phyloP scores from a whole-genome alignment of 2,797 vertebrate genomes.

The Anomalospiza imberbis region DNA sequence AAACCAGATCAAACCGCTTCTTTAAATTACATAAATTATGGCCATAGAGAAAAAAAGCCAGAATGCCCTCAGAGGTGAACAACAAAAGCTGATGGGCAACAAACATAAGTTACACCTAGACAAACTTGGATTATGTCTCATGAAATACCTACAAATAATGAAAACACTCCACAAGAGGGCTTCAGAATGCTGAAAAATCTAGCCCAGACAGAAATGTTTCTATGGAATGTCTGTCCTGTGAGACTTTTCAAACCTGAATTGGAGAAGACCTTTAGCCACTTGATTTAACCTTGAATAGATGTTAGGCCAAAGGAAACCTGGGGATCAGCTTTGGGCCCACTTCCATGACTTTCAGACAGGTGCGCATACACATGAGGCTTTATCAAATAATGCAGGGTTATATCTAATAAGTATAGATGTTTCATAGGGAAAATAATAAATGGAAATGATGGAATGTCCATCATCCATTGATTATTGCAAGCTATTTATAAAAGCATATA shows the following conservation, averaged over 20 bases:
- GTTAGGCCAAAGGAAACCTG: not conserved
- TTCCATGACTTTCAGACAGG: not conserved
- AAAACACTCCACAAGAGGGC: not conserved
- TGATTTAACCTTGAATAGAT: not conserved
- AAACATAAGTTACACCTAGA: not conserved
- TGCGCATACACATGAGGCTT: not conserved
- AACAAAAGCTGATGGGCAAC: not conserved
- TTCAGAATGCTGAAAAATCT: not conserved
- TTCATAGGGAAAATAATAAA: not conserved
- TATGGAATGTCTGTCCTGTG: not conserved
- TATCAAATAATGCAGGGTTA: not conserved
- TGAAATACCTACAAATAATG: not conserved
- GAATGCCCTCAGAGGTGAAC: not conserved
- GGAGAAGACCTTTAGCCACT: not conserved
- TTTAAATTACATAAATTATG: not conserved
- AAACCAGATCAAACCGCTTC: not conserved
- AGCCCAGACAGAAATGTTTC: not conserved
- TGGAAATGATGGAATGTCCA: not conserved
- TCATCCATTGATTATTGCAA: not conserved
- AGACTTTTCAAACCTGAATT: not conserved
- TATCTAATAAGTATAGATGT: not conserved
- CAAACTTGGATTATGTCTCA: not conserved
- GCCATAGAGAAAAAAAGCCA: not conserved
- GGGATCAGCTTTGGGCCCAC: fast-evolving
- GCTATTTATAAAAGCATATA: not conserved